A percentile compares a stretch with the other conserved stretches of the same genome.
phyloP scores from a whole-genome alignment of 2,113 vertebrate species.

The Macaca nemestrina region DNA sequence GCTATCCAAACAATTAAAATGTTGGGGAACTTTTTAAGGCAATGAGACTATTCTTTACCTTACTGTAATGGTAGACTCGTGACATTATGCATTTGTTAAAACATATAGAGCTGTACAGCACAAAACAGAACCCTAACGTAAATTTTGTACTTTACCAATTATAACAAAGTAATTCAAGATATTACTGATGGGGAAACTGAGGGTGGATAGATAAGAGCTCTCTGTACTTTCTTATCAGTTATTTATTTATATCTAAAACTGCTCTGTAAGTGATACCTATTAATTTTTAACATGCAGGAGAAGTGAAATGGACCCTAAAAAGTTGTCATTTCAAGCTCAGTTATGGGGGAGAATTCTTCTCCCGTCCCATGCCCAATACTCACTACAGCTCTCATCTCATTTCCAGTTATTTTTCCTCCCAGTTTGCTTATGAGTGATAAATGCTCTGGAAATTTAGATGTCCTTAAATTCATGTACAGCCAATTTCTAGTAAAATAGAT shows the following conservation, averaged over 20 bases:
- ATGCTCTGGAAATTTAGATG: not conserved
- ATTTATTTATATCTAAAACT: not conserved
- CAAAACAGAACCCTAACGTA: not conserved
- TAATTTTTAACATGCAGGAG: not conserved
- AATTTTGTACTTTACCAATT: not conserved
- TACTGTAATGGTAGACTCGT: not conserved
- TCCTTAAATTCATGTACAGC: not conserved
- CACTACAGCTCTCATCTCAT: not conserved
- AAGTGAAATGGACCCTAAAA: not conserved
- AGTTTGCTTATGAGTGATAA: not conserved
- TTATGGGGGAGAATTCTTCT: not conserved
- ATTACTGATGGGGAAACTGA: not conserved
- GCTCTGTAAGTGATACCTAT: not conserved
- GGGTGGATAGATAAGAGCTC: not conserved
- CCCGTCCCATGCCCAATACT: not conserved
- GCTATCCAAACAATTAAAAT: not conserved
- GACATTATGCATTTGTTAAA: not conserved
- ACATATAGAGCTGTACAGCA: not conserved
- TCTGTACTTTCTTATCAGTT: not conserved
- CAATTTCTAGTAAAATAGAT: not conserved
- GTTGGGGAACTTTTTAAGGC: not conserved
- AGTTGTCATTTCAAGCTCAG: not conserved
- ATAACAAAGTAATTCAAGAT: not conserved
- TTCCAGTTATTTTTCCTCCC: not conserved
- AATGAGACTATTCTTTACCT: not conserved